phyloP scores from a whole-genome alignment of 2,888 invertebrate genomes.

The Odontothrips loti region DNA sequence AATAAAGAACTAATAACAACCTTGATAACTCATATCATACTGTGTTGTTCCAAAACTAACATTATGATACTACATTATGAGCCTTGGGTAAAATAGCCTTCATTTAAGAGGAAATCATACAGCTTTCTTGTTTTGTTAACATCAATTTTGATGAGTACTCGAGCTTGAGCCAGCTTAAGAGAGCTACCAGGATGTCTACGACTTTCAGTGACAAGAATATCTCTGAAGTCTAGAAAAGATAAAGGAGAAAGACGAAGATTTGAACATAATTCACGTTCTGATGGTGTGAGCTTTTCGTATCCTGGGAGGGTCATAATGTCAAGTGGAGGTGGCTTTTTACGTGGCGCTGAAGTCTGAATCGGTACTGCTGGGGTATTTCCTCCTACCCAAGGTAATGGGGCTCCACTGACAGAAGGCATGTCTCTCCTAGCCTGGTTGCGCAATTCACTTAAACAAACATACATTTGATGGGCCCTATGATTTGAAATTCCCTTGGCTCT shows the following conservation, averaged over 20 bases:
- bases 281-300: conserved; percentile 64
- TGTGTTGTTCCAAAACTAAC: neutral
- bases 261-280: conserved; percentile 75
- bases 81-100: conserved; percentile 63
- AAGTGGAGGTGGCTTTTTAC: conserved; percentile 51
- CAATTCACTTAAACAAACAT: conserved; percentile 1
- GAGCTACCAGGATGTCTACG: conserved; percentile 60
- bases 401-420: neutral
- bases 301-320: conserved; percentile 72
- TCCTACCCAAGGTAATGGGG: neutral
- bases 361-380: conserved; percentile 28
- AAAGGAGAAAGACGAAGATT: conserved; percentile 68
- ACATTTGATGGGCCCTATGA: conserved; percentile 3
- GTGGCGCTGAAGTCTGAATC: conserved; percentile 36
- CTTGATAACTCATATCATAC: neutral
- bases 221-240: conserved; percentile 73
- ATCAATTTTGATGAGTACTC: conserved; percentile 83
- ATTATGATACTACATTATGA: conserved; percentile 39
- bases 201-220: conserved; percentile 68
- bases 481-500: conserved; percentile 36
- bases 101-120: conserved; percentile 67
- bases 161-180: conserved; percentile 73
- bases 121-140: conserved; percentile 72
- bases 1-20: neutral
- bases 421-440: conserved; percentile 27